phyloP scores from a whole-genome alignment of 92 coral and sea anemone genomes.

The Actinostola sp. region DNA sequence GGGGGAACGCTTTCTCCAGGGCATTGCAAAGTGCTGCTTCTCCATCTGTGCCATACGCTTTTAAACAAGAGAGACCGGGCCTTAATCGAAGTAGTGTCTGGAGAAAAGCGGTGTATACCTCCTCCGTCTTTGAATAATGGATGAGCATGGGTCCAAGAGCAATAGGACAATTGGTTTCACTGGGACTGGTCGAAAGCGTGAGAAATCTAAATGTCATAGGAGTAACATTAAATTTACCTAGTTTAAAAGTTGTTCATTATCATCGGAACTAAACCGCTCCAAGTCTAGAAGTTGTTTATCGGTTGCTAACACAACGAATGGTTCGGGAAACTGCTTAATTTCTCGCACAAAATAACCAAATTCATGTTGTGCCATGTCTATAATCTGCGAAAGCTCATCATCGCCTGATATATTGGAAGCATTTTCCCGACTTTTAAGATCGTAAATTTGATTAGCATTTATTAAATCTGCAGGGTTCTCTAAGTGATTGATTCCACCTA shows the following conservation, averaged over 20 bases:
- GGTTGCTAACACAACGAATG: slow-evolving; percentile 49
- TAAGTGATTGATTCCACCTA: too few species aligned
- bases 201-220: slow-evolving; percentile 39
- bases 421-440: too few species aligned
- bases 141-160: slow-evolving; percentile 44
- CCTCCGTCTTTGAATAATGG: slow-evolving; percentile 49
- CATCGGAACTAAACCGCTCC: slow-evolving; percentile 41
- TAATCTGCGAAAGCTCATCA: too few species aligned
- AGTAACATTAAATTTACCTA: slow-evolving; percentile 55
- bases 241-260: slow-evolving; percentile 50
- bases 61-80: slow-evolving; percentile 32
- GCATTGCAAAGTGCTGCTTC: slow-evolving; percentile 49
- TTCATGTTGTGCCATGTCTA: too few species aligned
- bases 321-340: slow-evolving; percentile 54
- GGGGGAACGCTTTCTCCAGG: slow-evolving; percentile 17
- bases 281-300: slow-evolving; percentile 34
- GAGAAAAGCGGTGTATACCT: slow-evolving; percentile 28
- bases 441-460: too few species aligned
- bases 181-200: slow-evolving; percentile 28
- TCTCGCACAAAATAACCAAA: slow-evolving; percentile 41
- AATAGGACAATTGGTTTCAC: slow-evolving; percentile 16
- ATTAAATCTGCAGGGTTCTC: too few species aligned
- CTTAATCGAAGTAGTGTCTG: slow-evolving; percentile 34
- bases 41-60: slow-evolving; percentile 48
- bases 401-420: too few species aligned